Evolutionary conservation across 2,888 invertebrate species (phyloP), one percentile per base, ranked within the genome.

Genomic region (Proisotoma minuta): DNA sequence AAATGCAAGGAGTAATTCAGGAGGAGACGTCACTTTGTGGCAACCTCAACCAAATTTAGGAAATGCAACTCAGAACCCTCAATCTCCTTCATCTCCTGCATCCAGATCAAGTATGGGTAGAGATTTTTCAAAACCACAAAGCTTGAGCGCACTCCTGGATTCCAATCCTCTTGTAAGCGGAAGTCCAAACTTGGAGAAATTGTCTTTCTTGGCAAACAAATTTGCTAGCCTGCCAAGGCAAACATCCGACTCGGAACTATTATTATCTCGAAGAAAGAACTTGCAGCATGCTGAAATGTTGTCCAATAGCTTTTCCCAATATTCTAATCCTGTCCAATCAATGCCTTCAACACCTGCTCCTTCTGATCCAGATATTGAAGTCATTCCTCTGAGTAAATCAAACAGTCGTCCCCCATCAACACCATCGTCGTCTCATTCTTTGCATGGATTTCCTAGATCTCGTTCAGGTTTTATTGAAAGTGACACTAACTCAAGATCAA

Each of bases 1-100:
- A 22, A 71, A 69, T 49, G 63, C 66, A 18, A 57, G 68, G 50
- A 73, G 57, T 47, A 69, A 64, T 51, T 61, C 63, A 0, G 73
- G 73, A 15, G 73, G 73, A 2, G 70, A 71, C 63, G 65, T 73
- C 18, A 54, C 54, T 4, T 12, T 56, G 15, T 56, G 56, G 56
- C 56, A 29, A 22, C 18, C 27, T 15, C n/a, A 12, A 27, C 2
- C 34, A 15, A n/a, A n/a, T n/a, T n/a, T n/a, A n/a, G n/a, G n/a
- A n/a, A n/a, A n/a, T n/a, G 34, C 34, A 8, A 10, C 34, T 10
- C 15, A 10, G 15, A 34, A 34, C 15, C 34, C 34, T 15, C 34
- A 34, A 34, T 34, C 34, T 34, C 43, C 43, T 18, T 20, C 15
- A 43, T 43, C 43, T 4, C 43, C 43, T 43, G 18, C 20, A 43